Conservation (phyloP, 2,888 invertebrate species). For the Crematogaster levior region DNA sequence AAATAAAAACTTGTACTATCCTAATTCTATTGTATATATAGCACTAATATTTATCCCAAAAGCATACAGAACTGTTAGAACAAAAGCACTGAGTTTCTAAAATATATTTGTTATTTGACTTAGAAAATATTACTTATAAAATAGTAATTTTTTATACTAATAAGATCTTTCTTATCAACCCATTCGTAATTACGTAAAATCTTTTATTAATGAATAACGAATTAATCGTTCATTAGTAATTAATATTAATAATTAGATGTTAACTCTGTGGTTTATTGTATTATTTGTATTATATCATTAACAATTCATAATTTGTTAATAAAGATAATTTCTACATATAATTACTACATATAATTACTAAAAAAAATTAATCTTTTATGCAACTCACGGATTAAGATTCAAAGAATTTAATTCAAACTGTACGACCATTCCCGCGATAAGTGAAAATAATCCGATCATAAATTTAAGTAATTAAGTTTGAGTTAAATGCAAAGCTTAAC, state of each 20-base stretch:
- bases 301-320: neutral
- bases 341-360: neutral
- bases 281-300: neutral
- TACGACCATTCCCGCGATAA: neutral
- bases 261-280: neutral
- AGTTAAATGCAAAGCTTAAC: constrained; percentile 14
- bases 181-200: neutral
- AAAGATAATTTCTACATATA: neutral
- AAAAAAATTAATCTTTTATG: neutral
- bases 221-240: neutral
- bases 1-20: neutral
- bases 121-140: no score
- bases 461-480: neutral
- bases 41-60: neutral
- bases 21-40: neutral
- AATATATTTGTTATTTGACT: constrained; percentile 21
- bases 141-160: no score
- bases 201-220: neutral
- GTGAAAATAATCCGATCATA: neutral
- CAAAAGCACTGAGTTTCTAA: neutral
- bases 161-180: neutral
- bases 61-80: constrained; percentile 2
- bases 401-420: neutral
- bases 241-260: neutral
- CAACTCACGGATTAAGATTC: neutral